phyloP scores from a whole-genome alignment of 2,888 invertebrate genomes.

The Tortrix viridana region DNA sequence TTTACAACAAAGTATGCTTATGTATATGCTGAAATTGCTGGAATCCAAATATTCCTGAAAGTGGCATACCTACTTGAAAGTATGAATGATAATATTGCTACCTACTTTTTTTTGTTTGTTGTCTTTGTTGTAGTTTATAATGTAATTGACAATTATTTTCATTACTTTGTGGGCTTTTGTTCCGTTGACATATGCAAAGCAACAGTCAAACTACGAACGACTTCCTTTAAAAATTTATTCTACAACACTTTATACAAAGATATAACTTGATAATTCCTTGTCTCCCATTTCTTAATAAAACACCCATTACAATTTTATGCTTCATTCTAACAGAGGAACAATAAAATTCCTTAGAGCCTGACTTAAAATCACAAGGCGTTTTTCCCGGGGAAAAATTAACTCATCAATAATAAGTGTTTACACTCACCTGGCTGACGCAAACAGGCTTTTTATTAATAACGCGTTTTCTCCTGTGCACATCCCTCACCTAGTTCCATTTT shows the following conservation, averaged over 20 bases:
- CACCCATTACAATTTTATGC: conserved; percentile 11
- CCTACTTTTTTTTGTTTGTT: no score
- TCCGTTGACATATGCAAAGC: no score
- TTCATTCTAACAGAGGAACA: conserved; percentile 18
- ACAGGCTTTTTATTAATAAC: conserved; percentile 58
- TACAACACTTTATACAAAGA: conserved; percentile 7
- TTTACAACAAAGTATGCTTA: no score
- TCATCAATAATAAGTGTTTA: conserved; percentile 51
- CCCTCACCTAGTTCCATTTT: conserved; percentile 56
- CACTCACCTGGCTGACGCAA: conserved; percentile 40
- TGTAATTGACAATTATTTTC: no score
- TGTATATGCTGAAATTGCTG: no score
- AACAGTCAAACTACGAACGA: no score
- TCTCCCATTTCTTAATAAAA: conserved; percentile 2
- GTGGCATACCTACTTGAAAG: no score
- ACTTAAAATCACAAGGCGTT: conserved; percentile 13
- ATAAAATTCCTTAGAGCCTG: conserved; percentile 13
- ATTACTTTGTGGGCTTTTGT: no score
- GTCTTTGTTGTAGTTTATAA: no score
- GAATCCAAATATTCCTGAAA: no score
- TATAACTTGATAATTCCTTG: not conserved
- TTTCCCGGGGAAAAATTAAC: conserved; percentile 37
- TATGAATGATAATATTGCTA: no score
- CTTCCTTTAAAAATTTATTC: not conserved
- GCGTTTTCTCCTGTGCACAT: conserved; percentile 55